Evolutionary conservation across 2,888 invertebrate species (phyloP).

Genomic region (Eumerus sabulonum): DNA sequence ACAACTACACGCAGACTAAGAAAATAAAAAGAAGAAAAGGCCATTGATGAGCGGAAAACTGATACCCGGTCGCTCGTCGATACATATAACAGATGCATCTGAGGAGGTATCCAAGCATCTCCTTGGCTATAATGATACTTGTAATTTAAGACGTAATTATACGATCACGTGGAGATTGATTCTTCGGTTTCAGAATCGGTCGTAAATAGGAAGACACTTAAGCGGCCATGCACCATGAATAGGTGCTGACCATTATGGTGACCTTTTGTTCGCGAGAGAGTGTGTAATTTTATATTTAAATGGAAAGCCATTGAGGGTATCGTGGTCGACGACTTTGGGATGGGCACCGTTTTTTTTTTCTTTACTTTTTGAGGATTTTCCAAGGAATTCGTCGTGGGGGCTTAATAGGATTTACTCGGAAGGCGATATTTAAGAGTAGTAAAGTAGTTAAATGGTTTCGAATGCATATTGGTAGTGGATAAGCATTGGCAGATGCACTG

Average conservation of each 20-base stretch:
- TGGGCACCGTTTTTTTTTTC: no score
- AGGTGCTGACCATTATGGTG: constrained; percentile 48
- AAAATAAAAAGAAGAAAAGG: constrained; percentile 25
- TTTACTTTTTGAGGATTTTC: constrained; percentile 24
- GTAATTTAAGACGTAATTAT: constrained; percentile 63
- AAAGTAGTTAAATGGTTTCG: constrained; percentile 19
- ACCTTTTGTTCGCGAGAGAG: constrained; percentile 42
- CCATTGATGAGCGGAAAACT: constrained; percentile 40
- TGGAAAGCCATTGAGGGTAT: constrained; percentile 16
- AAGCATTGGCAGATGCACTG: not conserved
- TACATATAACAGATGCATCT: constrained; percentile 37
- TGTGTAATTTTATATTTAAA: constrained; percentile 57
- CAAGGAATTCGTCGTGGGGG: constrained; percentile 32
- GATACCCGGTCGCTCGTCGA: constrained; percentile 29
- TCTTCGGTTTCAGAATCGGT: constrained; percentile 10
- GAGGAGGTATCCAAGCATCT: constrained; percentile 1
- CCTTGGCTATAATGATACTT: constrained; percentile 53
- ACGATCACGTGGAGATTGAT: constrained; percentile 60
- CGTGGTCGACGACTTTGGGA: not conserved
- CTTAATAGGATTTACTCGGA: constrained; percentile 21
- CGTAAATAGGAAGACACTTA: constrained; percentile 28
- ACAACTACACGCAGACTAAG: not conserved
- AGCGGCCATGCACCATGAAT: not conserved
- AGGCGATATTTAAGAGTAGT: constrained; percentile 17
- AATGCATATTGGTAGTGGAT: not conserved